Conservation (phyloP, 2,797 vertebrate species). For the Spinibarbus caldwelli region DNA sequence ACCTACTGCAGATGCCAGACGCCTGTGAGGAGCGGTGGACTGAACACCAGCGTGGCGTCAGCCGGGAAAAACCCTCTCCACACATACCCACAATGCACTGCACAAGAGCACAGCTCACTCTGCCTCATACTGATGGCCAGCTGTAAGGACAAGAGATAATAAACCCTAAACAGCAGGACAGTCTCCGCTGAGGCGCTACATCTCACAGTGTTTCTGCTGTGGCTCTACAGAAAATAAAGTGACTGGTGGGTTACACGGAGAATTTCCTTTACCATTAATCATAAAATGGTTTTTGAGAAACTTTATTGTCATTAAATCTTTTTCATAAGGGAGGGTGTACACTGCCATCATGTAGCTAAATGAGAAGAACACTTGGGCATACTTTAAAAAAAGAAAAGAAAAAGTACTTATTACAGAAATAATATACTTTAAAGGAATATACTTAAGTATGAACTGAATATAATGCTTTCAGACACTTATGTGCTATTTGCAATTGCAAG, state of each 20-base stretch:
- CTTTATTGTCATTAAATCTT: neutral
- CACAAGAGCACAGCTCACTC: neutral
- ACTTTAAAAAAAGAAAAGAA: no score
- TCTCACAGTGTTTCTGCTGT: neutral
- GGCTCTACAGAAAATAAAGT: neutral
- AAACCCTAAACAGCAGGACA: slow-evolving; percentile 25
- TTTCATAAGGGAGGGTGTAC: neutral
- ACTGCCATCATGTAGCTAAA: neutral
- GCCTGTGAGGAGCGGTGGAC: neutral
- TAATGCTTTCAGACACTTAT: neutral
- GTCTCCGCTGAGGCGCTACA: slow-evolving; percentile 8
- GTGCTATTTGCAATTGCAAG: no score
- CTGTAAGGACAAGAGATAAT: slow-evolving; percentile 33
- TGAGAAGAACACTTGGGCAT: neutral
- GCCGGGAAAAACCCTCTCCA: slow-evolving; percentile 6
- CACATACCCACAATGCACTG: neutral
- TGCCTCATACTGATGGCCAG: neutral
- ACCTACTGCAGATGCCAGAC: slow-evolving; percentile 1
- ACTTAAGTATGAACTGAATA: neutral
- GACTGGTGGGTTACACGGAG: neutral
- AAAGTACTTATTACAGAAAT: neutral
- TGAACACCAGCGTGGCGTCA: neutral
- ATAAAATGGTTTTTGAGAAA: no score
- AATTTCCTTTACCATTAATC: neutral
- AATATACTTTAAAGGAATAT: neutral